Evolutionary conservation across 2,888 invertebrate genomes (phyloP).

Genomic region (Torymus texanus): DNA sequence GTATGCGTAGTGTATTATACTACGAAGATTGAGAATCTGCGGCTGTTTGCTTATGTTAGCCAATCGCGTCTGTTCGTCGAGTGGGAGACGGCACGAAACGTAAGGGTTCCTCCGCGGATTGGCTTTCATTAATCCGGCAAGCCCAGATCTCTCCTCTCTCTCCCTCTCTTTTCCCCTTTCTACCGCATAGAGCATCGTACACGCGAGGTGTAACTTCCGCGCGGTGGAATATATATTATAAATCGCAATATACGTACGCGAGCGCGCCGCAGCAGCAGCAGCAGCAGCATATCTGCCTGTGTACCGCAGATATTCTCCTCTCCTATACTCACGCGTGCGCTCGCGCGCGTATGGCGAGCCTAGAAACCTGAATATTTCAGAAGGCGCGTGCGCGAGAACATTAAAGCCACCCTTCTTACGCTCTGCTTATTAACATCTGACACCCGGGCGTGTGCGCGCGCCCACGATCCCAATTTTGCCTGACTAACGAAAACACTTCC

Average conservation of each 20-base stretch:
- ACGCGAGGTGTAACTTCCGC: conserved; percentile 55
- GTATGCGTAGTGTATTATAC: neutral
- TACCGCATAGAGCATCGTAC: conserved; percentile 31
- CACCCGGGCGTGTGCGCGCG: conserved; percentile 56
- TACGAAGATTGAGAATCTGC: neutral
- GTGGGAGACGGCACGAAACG: conserved; percentile 64
- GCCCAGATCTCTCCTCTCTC: conserved; percentile 64
- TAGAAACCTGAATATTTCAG: conserved; percentile 74
- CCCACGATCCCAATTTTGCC: conserved; percentile 41
- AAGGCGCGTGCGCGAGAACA: conserved; percentile 66
- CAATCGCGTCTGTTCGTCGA: conserved; percentile 22
- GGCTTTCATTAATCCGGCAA: conserved; percentile 74
- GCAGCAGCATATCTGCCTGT: conserved; percentile 67
- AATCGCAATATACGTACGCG: conserved; percentile 68
- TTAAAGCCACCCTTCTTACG: conserved; percentile 74
- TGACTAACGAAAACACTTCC: conserved; percentile 36
- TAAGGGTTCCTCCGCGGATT: conserved; percentile 68
- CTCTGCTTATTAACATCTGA: conserved; percentile 72
- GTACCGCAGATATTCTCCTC: conserved; percentile 65
- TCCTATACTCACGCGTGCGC: conserved; percentile 43
- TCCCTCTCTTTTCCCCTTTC: conserved; percentile 55
- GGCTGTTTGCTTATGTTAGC: conserved; percentile 21
- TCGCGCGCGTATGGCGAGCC: conserved; percentile 62
- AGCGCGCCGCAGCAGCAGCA: conserved; percentile 63
- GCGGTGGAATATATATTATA: conserved; percentile 66